Percentiles rank a stretch among this genome's conserved stretches.
Conservation (phyloP, 2,888 invertebrate species). For the Phortica magna region DNA sequence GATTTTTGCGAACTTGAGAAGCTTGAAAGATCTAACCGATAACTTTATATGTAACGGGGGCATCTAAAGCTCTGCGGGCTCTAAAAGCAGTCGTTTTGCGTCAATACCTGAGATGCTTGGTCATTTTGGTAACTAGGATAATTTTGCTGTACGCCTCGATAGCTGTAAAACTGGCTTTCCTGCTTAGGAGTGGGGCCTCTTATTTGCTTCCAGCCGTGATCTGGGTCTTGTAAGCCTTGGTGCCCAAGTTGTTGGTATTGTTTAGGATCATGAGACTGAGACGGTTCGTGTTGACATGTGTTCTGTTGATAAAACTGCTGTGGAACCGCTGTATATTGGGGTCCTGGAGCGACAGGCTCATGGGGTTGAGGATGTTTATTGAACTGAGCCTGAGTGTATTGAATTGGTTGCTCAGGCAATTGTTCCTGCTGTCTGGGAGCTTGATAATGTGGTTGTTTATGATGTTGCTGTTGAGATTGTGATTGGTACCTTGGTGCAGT, state of each 20-base stretch:
- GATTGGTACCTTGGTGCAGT: constrained; percentile 38
- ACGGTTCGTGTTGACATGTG: constrained; percentile 40
- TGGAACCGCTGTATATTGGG: neutral
- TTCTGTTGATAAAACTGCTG: constrained; percentile 44
- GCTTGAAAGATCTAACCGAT: neutral
- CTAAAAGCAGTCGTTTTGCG: neutral
- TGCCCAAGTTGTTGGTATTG: constrained; percentile 38
- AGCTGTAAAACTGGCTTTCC: constrained; percentile 49
- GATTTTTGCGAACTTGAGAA: neutral
- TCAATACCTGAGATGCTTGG: constrained; percentile 50
- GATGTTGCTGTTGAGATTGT: constrained; percentile 35
- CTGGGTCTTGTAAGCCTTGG: constrained; percentile 28
- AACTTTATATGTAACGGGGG: neutral
- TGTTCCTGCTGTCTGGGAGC: constrained; percentile 49
- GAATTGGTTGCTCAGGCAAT: constrained; percentile 60
- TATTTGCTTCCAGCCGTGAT: constrained; percentile 64
- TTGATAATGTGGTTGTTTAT: constrained; percentile 49
- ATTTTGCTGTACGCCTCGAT: constrained; percentile 10
- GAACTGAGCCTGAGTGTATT: constrained; percentile 70
- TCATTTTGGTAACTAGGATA: neutral
- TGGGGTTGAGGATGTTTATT: constrained; percentile 61
- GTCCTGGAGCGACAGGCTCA: constrained; percentile 19
- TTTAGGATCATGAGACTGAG: constrained; percentile 31
- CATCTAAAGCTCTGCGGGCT: neutral
- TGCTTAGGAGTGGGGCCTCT: constrained; percentile 59